A percentile compares a stretch with the other conserved stretches of the same genome.
These are phyloP conservation scores for Lophotis ruficrista DNA, from an alignment of 2,113 vertebrate genomes.

Conservation along the genomic window DNA sequence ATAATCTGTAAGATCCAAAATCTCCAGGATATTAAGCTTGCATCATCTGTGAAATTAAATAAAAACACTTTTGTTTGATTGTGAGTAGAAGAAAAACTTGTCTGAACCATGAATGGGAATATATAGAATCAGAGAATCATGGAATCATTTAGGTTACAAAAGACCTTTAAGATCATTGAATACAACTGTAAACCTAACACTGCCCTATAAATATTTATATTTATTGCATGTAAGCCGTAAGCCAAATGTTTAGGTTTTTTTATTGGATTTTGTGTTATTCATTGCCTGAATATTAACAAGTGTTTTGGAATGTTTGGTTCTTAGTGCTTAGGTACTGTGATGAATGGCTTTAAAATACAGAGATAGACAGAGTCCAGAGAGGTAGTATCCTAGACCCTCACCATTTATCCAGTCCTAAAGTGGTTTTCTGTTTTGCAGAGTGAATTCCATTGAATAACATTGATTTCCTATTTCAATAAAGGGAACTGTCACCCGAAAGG, in stretches of 20 bases:
- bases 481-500: neutral
- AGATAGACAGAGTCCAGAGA: neutral
- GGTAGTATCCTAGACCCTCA: neutral
- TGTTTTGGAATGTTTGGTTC: neutral
- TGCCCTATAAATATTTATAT: neutral
- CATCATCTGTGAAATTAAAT: neutral
- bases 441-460: neutral
- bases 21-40: neutral
- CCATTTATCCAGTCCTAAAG: constrained; percentile 6
- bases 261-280: neutral
- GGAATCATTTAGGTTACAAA: neutral
- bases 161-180: too few relatives aligned
- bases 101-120: neutral
- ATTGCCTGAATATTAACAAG: neutral
- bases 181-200: neutral
- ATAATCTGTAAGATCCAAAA: neutral
- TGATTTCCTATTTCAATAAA: constrained; percentile 57
- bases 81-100: neutral
- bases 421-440: neutral
- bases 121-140: neutral
- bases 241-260: neutral
- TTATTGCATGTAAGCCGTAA: neutral
- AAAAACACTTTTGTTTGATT: neutral
- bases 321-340: neutral
- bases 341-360: neutral